These are phyloP conservation scores for Brachymystax lenok DNA, from an alignment of 2,797 vertebrate genomes.

Conservation along the genomic window DNA sequence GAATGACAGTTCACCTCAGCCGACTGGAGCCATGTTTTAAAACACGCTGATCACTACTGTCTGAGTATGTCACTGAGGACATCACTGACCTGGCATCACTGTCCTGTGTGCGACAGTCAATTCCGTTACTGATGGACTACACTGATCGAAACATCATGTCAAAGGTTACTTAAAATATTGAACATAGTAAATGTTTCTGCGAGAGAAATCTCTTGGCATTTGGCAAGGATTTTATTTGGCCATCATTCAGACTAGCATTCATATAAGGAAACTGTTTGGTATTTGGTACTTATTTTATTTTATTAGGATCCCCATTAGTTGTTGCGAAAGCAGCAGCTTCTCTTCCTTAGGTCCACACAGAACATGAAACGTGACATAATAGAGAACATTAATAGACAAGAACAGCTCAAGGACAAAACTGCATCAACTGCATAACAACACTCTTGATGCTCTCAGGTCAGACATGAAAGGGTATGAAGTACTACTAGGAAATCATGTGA, in stretches of 20 bases:
- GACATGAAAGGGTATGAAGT: conserved; percentile 8
- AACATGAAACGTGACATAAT: background rate
- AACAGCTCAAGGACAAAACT: background rate
- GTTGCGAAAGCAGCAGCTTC: background rate
- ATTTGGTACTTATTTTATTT: no score
- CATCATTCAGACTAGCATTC: background rate
- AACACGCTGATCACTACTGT: conserved; percentile 40
- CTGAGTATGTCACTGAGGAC: conserved; percentile 15
- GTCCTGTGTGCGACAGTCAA: no score
- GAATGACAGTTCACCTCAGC: conserved; percentile 44
- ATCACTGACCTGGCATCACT: background rate
- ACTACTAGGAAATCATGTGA: conserved; percentile 45
- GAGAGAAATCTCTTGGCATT: background rate
- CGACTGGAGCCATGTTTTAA: conserved; percentile 61
- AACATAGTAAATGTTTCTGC: background rate
- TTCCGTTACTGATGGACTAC: conserved; percentile 13
- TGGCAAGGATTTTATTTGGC: conserved; percentile 3
- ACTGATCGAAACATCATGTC: conserved; percentile 13
- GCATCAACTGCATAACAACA: background rate
- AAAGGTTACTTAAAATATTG: conserved; percentile 21
- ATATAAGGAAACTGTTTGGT: no score
- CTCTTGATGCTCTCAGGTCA: background rate
- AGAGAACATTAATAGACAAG: background rate
- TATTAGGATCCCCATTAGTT: background rate
- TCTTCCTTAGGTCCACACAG: no score